Evolutionary conservation across 2,888 invertebrate species (phyloP).

Genomic region (Cryptus viduatorius): DNA sequence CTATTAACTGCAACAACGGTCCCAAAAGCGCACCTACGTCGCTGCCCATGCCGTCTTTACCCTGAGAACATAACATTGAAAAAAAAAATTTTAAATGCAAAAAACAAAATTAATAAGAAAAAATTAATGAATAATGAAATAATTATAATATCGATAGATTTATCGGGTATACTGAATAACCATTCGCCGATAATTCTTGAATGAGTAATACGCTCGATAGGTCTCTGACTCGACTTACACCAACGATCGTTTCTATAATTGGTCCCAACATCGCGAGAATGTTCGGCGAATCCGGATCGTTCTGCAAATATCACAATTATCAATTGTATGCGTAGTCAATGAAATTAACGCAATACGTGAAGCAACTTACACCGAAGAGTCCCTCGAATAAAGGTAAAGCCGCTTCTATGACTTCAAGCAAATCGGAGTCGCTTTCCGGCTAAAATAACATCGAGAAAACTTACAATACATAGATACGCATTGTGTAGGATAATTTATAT

Average conservation of each 20-base stretch:
- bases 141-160: neutral
- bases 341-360: neutral
- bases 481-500: neutral
- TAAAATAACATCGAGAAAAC: conserved; percentile 57
- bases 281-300: conserved; percentile 70
- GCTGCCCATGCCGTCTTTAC: conserved; percentile 78
- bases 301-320: conserved; percentile 33
- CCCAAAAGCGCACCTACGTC: conserved; percentile 80
- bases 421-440: conserved; percentile 81
- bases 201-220: neutral
- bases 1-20: conserved; percentile 77
- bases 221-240: conserved; percentile 63
- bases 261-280: conserved; percentile 74
- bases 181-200: neutral
- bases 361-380: conserved; percentile 78
- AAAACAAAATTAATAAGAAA: no score
- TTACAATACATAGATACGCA: neutral
- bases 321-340: neutral
- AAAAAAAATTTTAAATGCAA: no score
- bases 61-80: conserved; percentile 72
- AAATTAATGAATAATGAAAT: neutral
- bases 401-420: conserved; percentile 78
- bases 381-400: conserved; percentile 80
- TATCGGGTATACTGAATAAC: neutral
- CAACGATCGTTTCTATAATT: conserved; percentile 70